These are phyloP conservation scores for Galaxias olidus DNA, from an alignment of 2,797 vertebrate species.

Conservation along the genomic window DNA sequence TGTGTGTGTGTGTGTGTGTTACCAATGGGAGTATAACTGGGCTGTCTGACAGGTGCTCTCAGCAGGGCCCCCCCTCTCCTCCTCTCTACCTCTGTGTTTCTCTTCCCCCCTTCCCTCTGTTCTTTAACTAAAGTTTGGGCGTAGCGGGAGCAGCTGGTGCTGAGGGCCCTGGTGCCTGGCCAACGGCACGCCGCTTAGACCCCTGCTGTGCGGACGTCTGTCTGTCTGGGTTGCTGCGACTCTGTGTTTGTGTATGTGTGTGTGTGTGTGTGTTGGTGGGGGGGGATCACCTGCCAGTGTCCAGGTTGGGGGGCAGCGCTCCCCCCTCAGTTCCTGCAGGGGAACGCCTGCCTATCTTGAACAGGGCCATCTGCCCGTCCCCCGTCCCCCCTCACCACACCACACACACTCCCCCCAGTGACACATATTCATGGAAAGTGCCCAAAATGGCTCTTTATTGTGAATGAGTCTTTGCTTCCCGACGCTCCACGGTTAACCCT, in stretches of 20 bases:
- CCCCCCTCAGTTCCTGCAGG: background rate
- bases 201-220: conserved; percentile 6
- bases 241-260: background rate
- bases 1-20: conserved; percentile 4
- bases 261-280: conserved; percentile 12
- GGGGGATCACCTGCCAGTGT: background rate
- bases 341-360: background rate
- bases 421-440: too few relatives aligned
- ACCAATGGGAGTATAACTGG: background rate
- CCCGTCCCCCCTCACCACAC: too few relatives aligned
- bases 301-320: background rate
- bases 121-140: background rate
- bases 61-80: background rate
- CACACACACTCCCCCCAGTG: too few relatives aligned
- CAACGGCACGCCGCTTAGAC: conserved; percentile 20
- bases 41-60: conserved; percentile 6
- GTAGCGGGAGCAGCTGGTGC: conserved; percentile 24
- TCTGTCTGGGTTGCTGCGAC: background rate
- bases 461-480: background rate
- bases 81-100: background rate
- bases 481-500: conserved; percentile 12
- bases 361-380: background rate
- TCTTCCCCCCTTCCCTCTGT: background rate
- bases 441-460: too few relatives aligned
- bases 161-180: conserved; percentile 11